Conservation (phyloP, 1,140 invertebrate genomes). For the Archivesica marissinica region DNA sequence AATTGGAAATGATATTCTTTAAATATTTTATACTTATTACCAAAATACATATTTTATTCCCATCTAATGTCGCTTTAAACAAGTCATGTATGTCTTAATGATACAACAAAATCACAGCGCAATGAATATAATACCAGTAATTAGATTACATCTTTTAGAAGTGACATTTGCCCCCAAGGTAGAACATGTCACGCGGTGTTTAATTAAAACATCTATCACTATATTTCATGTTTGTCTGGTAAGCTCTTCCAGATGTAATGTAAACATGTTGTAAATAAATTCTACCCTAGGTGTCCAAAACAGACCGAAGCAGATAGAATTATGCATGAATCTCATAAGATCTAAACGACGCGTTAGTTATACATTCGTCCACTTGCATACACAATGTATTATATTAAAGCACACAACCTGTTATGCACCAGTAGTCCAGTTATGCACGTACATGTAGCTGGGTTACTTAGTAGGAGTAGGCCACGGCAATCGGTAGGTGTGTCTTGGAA, state of each 20-base stretch:
- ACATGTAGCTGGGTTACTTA: too few relatives aligned
- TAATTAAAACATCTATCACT: slow-evolving; percentile 28
- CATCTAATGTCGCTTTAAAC: not conserved
- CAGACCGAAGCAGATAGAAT: not conserved
- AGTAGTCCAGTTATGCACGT: too few relatives aligned
- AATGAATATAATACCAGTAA: not conserved
- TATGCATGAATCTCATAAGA: too few relatives aligned
- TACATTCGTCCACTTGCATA: not conserved
- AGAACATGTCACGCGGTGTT: slow-evolving; percentile 1
- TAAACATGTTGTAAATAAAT: too few relatives aligned
- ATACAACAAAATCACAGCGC: not conserved
- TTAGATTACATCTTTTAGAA: slow-evolving; percentile 12
- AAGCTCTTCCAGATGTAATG: too few relatives aligned
- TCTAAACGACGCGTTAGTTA: too few relatives aligned
- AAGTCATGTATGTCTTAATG: not conserved
- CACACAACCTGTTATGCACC: too few relatives aligned
- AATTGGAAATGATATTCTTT: not conserved
- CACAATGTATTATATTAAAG: not conserved
- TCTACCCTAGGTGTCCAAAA: not conserved
- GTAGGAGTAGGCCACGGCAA: too few relatives aligned
- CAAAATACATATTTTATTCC: not conserved
- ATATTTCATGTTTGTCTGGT: not conserved
- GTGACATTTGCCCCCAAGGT: slow-evolving; percentile 2
- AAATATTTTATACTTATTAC: not conserved
- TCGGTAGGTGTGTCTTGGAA: too few relatives aligned